Conservation (phyloP, 1,140 invertebrate genomes). For the Choristoneura fumiferana region DNA sequence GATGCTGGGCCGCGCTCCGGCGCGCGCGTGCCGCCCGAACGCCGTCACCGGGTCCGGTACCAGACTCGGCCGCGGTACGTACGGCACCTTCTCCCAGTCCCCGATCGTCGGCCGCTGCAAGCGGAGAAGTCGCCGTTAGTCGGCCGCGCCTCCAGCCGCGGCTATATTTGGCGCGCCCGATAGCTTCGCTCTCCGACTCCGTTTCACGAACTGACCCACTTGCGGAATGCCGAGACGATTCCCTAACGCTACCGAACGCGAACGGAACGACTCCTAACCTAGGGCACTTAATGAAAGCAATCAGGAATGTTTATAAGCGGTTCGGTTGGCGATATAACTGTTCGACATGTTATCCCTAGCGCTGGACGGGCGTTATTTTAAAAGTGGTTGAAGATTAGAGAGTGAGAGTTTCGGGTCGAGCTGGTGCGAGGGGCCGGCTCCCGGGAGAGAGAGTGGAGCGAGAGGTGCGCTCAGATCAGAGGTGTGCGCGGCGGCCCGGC, state of each 20-base stretch:
- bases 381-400: constrained; percentile 25
- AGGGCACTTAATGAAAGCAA: constrained; percentile 58
- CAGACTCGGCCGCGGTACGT: constrained; percentile 88
- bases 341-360: constrained; percentile 10
- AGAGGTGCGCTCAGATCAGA: constrained; percentile 38
- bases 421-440: constrained; percentile 51
- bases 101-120: constrained; percentile 87
- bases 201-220: constrained; percentile 66
- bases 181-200: constrained; percentile 66
- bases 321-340: not conserved
- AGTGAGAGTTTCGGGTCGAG: constrained; percentile 51
- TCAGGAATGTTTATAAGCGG: constrained; percentile 56
- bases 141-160: constrained; percentile 68
- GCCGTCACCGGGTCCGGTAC: constrained; percentile 89
- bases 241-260: constrained; percentile 17
- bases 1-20: constrained; percentile 51
- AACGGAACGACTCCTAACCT: constrained; percentile 10
- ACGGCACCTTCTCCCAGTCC: constrained; percentile 91
- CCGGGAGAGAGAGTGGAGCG: constrained; percentile 10
- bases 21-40: constrained; percentile 81
- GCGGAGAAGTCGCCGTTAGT: constrained; percentile 74
- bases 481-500: constrained; percentile 59
- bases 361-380: constrained; percentile 16
- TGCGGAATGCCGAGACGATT: constrained; percentile 47
- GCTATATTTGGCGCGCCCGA: constrained; percentile 75